A percentile compares a stretch with the other conserved stretches of the same genome.
Conservation (phyloP, 92 coral and sea anemone species). For the Porites evermanni region DNA sequence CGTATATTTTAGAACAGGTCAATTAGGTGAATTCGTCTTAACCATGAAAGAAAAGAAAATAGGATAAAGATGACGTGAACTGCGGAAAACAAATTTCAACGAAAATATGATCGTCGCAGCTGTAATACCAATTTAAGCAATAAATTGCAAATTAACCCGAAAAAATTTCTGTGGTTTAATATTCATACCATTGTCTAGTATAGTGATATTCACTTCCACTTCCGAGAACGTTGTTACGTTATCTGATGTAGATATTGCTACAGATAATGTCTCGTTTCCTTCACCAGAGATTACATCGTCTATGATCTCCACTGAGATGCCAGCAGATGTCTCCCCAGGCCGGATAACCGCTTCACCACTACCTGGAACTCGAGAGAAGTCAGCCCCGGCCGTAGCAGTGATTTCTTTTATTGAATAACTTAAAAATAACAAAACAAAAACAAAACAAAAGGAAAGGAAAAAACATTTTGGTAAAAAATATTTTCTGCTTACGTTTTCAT, state of each 20-base stretch:
- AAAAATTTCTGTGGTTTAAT: background rate
- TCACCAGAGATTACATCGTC: background rate
- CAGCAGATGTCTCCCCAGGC: background rate
- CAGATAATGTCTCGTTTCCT: background rate
- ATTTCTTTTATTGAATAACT: slow-evolving; percentile 4
- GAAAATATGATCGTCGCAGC: too few relatives aligned
- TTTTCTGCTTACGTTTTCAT: background rate
- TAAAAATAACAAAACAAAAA: background rate
- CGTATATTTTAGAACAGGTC: too few relatives aligned
- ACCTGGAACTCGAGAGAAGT: background rate
- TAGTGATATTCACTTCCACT: background rate
- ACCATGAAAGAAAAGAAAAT: too few relatives aligned
- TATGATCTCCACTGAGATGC: background rate
- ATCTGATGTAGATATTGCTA: slow-evolving; percentile 8
- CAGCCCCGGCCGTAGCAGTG: background rate
- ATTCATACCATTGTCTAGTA: slow-evolving; percentile 25
- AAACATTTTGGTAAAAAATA: background rate
- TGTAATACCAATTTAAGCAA: too few relatives aligned
- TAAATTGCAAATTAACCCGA: too few relatives aligned
- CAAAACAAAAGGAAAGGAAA: background rate
- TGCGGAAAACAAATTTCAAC: too few relatives aligned
- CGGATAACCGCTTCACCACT: slow-evolving; percentile 5
- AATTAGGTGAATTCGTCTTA: too few relatives aligned
- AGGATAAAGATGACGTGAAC: too few relatives aligned
- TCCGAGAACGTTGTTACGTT: slow-evolving; percentile 7